phyloP scores from a whole-genome alignment of 2,888 invertebrate species.

The Agrilus biguttatus region DNA sequence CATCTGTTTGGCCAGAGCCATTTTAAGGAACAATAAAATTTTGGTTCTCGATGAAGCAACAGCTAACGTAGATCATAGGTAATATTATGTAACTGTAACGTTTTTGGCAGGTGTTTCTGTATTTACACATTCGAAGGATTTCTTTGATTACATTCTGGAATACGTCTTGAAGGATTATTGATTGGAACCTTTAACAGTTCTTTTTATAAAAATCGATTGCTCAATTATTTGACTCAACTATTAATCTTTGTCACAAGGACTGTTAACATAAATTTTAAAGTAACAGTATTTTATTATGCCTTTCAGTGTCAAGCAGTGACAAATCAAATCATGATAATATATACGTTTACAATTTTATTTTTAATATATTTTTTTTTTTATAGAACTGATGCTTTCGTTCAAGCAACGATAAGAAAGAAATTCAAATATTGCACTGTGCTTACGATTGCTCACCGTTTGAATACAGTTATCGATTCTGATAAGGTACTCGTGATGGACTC shows the following conservation, averaged over 20 bases:
- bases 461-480: conserved; percentile 76
- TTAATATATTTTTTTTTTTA: conserved; percentile 4
- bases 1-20: conserved; percentile 73
- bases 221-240: not conserved
- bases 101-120: too few species aligned
- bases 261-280: too few species aligned
- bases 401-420: conserved; percentile 56
- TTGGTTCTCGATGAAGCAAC: conserved; percentile 83
- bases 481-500: conserved; percentile 68
- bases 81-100: too few species aligned
- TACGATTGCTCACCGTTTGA: conserved; percentile 67
- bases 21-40: conserved; percentile 62
- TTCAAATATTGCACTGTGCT: conserved; percentile 65
- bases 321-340: too few species aligned
- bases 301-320: too few species aligned
- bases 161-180: not conserved
- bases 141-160: too few species aligned
- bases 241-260: too few species aligned
- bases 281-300: too few species aligned
- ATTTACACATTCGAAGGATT: too few species aligned
- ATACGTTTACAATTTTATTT: too few species aligned
- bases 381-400: conserved; percentile 57
- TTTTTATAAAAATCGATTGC: not conserved
- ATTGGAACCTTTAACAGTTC: not conserved
- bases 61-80: conserved; percentile 79